These are phyloP conservation scores for Rhea pennata DNA, from an alignment of 2,113 vertebrate species.

Conservation along the genomic window DNA sequence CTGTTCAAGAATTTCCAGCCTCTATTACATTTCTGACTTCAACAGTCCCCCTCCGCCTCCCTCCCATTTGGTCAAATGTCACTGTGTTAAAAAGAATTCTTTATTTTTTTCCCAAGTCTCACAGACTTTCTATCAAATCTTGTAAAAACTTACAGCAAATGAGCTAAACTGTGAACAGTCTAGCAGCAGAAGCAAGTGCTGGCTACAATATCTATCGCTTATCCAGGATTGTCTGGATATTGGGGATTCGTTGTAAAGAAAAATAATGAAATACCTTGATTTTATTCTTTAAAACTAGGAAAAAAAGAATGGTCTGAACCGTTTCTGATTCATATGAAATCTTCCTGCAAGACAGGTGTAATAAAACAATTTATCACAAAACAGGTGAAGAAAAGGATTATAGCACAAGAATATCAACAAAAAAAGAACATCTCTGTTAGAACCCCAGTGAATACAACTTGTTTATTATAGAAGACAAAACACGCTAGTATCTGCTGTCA, in stretches of 20 bases:
- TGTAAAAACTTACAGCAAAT: conserved; percentile 42
- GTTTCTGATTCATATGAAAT: conserved; percentile 40
- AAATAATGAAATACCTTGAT: conserved; percentile 1
- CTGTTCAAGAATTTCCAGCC: conserved; percentile 70
- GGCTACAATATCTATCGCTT: conserved; percentile 17
- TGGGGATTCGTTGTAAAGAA: conserved; percentile 32
- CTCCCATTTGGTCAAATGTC: conserved; percentile 42
- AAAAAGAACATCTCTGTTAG: not conserved
- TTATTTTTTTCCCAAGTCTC: conserved; percentile 38
- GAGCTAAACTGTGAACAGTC: conserved; percentile 36
- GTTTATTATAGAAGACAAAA: not conserved
- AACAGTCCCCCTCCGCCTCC: not conserved
- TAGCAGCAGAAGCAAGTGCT: not conserved
- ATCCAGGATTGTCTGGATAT: not conserved
- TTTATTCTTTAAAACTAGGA: conserved; percentile 4
- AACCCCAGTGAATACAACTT: not conserved
- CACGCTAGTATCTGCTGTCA: not conserved
- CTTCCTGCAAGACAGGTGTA: not conserved
- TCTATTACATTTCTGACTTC: conserved; percentile 57
- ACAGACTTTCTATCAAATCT: conserved; percentile 35
- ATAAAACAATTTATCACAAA: not conserved
- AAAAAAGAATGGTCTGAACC: not conserved
- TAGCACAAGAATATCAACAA: not conserved
- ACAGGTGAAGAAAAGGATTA: not conserved
- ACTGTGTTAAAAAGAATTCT: conserved; percentile 53